Evolutionary conservation across 2,113 vertebrate genomes (phyloP).

Genomic region (Lampris megalopsis): DNA sequence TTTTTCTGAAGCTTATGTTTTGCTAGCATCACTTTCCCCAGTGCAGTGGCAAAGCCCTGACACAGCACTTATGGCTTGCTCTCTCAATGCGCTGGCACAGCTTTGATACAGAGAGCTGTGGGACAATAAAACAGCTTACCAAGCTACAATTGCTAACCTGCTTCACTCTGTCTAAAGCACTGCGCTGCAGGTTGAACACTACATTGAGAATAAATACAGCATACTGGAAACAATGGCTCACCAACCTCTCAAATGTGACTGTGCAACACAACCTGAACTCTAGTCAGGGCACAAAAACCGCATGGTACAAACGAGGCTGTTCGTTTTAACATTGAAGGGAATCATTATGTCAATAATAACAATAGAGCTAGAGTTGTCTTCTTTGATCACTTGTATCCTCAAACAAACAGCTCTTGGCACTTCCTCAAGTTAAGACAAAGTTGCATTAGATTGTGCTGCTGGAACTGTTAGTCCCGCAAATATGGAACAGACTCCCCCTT

Average conservation of each 20-base stretch:
- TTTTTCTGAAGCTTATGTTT: conserved; percentile 16
- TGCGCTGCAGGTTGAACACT: background rate
- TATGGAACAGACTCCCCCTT: too few relatives aligned
- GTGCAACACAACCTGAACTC: background rate
- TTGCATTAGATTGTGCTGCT: too few relatives aligned
- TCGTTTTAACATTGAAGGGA: too few relatives aligned
- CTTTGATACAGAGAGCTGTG: conserved; percentile 12
- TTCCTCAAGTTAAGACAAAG: too few relatives aligned
- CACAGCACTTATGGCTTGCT: conserved; percentile 11
- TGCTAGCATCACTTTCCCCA: conserved; percentile 16
- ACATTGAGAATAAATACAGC: background rate
- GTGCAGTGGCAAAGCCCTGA: conserved; percentile 10
- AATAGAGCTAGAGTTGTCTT: too few relatives aligned
- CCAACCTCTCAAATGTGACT: background rate
- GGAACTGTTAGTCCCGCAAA: too few relatives aligned
- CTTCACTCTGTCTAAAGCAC: background rate
- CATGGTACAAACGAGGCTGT: background rate
- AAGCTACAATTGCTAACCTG: background rate
- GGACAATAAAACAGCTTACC: conserved; percentile 5
- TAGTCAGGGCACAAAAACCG: background rate
- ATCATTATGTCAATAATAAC: too few relatives aligned
- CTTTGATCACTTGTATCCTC: too few relatives aligned
- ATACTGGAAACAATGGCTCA: background rate
- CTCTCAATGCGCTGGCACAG: background rate
- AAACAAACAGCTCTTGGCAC: too few relatives aligned